phyloP scores from a whole-genome alignment of 2,888 invertebrate genomes.

The Trichopoda pennipes region DNA sequence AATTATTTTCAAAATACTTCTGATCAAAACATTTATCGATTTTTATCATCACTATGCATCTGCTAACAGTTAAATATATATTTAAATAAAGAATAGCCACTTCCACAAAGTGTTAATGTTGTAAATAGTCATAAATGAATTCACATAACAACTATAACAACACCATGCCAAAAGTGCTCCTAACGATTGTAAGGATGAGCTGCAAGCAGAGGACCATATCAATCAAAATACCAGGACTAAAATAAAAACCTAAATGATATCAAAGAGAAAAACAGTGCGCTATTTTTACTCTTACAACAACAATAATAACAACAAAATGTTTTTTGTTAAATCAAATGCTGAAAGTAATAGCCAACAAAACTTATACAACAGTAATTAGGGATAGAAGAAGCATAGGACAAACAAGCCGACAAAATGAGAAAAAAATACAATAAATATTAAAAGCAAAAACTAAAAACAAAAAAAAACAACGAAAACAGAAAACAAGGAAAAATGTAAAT shows the following conservation, averaged over 20 bases:
- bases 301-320: constrained; percentile 4
- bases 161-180: too few relatives aligned
- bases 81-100: too few relatives aligned
- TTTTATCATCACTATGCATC: too few relatives aligned
- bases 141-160: too few relatives aligned
- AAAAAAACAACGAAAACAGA: constrained; percentile 9
- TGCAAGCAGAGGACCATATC: neutral
- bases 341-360: constrained; percentile 46
- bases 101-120: too few relatives aligned
- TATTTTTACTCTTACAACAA: neutral
- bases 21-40: too few relatives aligned
- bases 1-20: too few relatives aligned
- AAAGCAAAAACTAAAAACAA: constrained; percentile 6
- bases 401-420: neutral
- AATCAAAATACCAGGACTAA: neutral
- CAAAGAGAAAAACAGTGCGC: neutral
- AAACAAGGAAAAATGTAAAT: too few relatives aligned
- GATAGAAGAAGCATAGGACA: constrained; percentile 4
- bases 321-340: neutral
- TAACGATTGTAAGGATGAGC: too few relatives aligned
- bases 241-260: neutral
- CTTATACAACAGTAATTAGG: constrained; percentile 51
- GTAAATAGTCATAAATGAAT: too few relatives aligned
- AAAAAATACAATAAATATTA: constrained; percentile 6
- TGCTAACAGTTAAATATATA: too few relatives aligned